Percentiles rank a stretch among this genome's conserved stretches.
These are phyloP conservation scores for Panzeria rudis DNA, from an alignment of 2,888 invertebrate species.

Conservation along the genomic window DNA sequence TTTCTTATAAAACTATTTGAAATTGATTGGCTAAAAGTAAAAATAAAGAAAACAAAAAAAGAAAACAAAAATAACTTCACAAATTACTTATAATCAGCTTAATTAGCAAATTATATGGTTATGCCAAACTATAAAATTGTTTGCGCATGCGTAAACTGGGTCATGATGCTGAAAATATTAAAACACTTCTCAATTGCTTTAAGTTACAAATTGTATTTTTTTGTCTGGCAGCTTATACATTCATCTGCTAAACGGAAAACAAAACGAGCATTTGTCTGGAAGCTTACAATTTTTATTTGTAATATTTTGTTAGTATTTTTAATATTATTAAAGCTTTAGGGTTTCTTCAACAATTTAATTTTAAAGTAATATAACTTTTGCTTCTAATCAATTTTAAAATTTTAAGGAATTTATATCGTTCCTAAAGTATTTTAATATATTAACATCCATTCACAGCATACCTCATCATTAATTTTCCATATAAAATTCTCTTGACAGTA, in stretches of 20 bases:
- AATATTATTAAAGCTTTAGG: too few species aligned
- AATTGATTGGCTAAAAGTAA: neutral
- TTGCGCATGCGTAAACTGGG: constrained; percentile 50
- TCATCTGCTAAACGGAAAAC: too few species aligned
- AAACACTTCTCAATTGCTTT: neutral
- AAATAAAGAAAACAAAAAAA: neutral
- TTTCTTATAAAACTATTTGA: neutral
- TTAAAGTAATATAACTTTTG: too few species aligned
- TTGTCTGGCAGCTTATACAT: too few species aligned
- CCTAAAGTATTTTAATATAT: neutral
- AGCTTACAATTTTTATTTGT: too few species aligned
- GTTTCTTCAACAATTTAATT: too few species aligned
- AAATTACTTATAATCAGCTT: constrained; percentile 47
- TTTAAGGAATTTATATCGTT: neutral
- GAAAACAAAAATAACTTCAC: neutral
- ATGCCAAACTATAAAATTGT: constrained; percentile 4
- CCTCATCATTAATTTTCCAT: neutral
- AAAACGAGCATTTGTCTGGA: too few species aligned
- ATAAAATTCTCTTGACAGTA: neutral
- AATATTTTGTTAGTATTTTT: too few species aligned
- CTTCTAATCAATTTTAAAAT: too few species aligned
- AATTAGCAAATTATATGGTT: constrained; percentile 25
- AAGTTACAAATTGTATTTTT: neutral
- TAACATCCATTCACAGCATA: neutral
- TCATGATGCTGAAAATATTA: neutral